phyloP scores from a whole-genome alignment of 2,888 invertebrate species.

The Pollenia angustigena region DNA sequence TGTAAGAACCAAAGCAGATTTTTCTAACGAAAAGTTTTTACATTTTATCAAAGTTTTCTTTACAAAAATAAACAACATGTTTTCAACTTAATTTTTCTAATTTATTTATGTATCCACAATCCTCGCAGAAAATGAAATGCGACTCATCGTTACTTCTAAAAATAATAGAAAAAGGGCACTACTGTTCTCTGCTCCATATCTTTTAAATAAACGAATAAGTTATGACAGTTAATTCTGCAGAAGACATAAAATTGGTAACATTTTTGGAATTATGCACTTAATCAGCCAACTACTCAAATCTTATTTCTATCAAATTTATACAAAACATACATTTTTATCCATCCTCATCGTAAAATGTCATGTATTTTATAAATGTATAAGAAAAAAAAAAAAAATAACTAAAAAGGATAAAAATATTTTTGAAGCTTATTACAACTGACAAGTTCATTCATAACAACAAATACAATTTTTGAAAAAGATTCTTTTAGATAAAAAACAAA shows the following conservation, averaged over 20 bases:
- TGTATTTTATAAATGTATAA: slow-evolving; percentile 38
- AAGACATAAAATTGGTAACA: slow-evolving; percentile 42
- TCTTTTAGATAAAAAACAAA: slow-evolving; percentile 43
- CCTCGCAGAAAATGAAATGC: no score
- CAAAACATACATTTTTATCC: slow-evolving; percentile 51
- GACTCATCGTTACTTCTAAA: background rate
- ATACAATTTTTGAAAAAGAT: slow-evolving; percentile 34
- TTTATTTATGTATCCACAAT: no score
- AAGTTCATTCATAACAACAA: slow-evolving; percentile 79
- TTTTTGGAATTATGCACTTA: slow-evolving; percentile 55
- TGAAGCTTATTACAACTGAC: slow-evolving; percentile 79
- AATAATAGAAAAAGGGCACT: slow-evolving; percentile 4
- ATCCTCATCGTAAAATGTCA: slow-evolving; percentile 56
- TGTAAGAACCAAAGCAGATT: no score
- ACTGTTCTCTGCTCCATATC: background rate
- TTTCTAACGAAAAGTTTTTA: no score
- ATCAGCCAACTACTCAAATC: slow-evolving; percentile 64
- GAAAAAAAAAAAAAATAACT: slow-evolving; percentile 2
- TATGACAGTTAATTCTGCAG: slow-evolving; percentile 53
- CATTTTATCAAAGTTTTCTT: no score
- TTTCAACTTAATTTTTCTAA: no score
- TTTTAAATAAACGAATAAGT: background rate
- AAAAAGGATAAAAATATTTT: slow-evolving; percentile 37
- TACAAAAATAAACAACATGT: no score
- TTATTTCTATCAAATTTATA: slow-evolving; percentile 65